Percentiles rank a stretch among this genome's conserved stretches.
phyloP scores from a whole-genome alignment of 2,888 invertebrate genomes.

The Caenorhabditis panamensis region DNA sequence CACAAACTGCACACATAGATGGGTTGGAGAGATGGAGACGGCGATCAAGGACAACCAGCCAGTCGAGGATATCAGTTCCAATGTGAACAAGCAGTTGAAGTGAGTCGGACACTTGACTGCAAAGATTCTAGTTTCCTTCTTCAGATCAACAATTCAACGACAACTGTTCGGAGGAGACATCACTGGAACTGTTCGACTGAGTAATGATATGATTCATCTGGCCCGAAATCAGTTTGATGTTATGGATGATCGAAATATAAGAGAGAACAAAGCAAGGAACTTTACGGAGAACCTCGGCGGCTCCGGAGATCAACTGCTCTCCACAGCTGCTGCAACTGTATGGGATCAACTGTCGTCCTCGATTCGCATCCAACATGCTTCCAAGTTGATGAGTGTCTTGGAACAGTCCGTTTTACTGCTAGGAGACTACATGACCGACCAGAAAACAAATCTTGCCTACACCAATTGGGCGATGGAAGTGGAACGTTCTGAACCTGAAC shows the following conservation, averaged over 20 bases:
- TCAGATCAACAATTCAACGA: slow-evolving; percentile 53
- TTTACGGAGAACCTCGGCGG: slow-evolving; percentile 73
- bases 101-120: slow-evolving; percentile 24
- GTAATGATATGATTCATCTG: slow-evolving; percentile 61
- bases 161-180: slow-evolving; percentile 73
- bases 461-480: slow-evolving; percentile 72
- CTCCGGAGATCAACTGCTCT: slow-evolving; percentile 73
- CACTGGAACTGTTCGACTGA: slow-evolving; percentile 62
- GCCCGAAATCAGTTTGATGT: slow-evolving; percentile 66
- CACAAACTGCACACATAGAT: slow-evolving; percentile 72
- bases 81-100: slow-evolving; percentile 60
- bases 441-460: slow-evolving; percentile 59
- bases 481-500: slow-evolving; percentile 60
- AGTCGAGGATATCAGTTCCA: slow-evolving; percentile 63
- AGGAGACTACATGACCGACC: slow-evolving; percentile 66
- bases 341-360: slow-evolving; percentile 68
- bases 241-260: slow-evolving; percentile 60
- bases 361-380: slow-evolving; percentile 63
- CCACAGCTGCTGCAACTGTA: slow-evolving; percentile 54
- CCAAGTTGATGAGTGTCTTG: slow-evolving; percentile 72
- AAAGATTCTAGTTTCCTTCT: background rate
- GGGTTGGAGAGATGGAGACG: slow-evolving; percentile 63
- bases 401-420: slow-evolving; percentile 71
- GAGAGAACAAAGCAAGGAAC: slow-evolving; percentile 60
- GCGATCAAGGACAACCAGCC: slow-evolving; percentile 60